phyloP scores from a whole-genome alignment of 1,140 invertebrate species.

The Drosophila triauraria region DNA sequence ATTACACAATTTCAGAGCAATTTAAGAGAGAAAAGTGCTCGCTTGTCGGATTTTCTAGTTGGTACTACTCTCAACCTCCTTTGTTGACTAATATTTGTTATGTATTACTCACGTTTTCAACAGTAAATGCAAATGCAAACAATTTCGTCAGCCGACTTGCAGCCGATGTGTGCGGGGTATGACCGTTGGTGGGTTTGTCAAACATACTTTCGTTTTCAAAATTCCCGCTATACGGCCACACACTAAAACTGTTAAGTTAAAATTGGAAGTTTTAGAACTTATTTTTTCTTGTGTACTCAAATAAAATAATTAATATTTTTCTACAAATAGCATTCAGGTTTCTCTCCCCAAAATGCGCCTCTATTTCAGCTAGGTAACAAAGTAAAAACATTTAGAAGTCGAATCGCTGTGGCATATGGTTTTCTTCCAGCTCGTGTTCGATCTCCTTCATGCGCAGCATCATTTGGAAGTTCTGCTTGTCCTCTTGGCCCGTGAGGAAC shows the following conservation, averaged over 20 bases:
- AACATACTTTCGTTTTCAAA: not conserved
- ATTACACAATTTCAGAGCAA: conserved; percentile 23
- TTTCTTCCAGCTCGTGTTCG: conserved; percentile 59
- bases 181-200: not conserved
- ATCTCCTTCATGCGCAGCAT: conserved; percentile 72
- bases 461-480: conserved; percentile 80
- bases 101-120: conserved; percentile 68
- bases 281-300: too few relatives aligned
- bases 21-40: not conserved
- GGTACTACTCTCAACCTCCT: not conserved
- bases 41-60: conserved; percentile 1
- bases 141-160: conserved; percentile 76
- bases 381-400: conserved; percentile 48
- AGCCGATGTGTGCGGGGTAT: conserved; percentile 62
- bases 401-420: conserved; percentile 48
- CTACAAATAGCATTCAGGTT: not conserved
- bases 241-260: not conserved
- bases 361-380: conserved; percentile 31
- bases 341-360: not conserved
- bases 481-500: conserved; percentile 84
- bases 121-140: conserved; percentile 66
- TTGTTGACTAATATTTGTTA: conserved; percentile 5
- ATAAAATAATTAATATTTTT: too few relatives aligned
- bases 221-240: conserved; percentile 2
- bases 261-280: not conserved